Evolutionary conservation across 2,888 invertebrate genomes (phyloP).

Genomic region (Synergus itoensis): DNA sequence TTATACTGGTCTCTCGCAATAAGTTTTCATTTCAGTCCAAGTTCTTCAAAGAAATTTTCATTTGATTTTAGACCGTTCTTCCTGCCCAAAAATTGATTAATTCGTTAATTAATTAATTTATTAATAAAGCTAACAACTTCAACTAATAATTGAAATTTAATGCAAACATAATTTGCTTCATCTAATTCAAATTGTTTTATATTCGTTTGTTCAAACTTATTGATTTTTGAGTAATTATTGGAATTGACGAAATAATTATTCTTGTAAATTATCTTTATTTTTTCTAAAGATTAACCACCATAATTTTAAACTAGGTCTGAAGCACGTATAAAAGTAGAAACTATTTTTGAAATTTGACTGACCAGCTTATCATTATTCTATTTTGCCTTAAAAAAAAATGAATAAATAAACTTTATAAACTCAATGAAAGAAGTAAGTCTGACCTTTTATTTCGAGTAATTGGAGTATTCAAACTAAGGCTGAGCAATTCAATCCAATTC

Average conservation of each 20-base stretch:
- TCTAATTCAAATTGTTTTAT: background rate
- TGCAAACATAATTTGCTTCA: background rate
- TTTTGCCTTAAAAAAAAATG: background rate
- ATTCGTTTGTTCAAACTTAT: background rate
- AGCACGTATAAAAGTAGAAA: background rate
- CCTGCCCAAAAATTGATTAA: background rate
- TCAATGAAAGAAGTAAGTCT: background rate
- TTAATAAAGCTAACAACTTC: background rate
- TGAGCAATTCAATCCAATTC: background rate
- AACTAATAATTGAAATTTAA: background rate
- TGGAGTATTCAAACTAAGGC: background rate
- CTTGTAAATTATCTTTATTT: background rate
- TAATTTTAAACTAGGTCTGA: background rate
- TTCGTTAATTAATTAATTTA: background rate
- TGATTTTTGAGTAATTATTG: background rate
- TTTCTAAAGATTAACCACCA: background rate
- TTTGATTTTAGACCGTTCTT: background rate
- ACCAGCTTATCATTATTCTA: background rate
- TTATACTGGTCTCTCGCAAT: background rate
- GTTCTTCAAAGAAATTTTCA: background rate
- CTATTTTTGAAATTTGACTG: background rate
- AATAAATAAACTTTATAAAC: too few species aligned
- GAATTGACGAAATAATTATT: background rate
- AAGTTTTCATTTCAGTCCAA: background rate
- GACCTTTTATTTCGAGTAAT: background rate